Evolutionary conservation across 2,113 vertebrate genomes (phyloP), one percentile per base, ranked within the genome.

Genomic region (Tyrannus savana): DNA sequence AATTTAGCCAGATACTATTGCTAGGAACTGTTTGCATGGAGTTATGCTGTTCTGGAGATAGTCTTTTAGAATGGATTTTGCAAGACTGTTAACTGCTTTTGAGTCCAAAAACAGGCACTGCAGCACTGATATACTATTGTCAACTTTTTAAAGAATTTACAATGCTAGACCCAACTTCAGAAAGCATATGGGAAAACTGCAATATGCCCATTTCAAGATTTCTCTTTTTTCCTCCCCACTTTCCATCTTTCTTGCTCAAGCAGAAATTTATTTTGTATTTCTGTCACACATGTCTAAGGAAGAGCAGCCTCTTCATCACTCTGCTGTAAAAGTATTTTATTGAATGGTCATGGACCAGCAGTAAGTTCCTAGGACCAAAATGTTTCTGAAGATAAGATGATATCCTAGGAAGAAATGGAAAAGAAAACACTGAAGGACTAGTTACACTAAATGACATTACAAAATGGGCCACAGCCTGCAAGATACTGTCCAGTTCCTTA

Each of bases 221-320:
- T 9, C 21, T 33, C 7, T 27, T 56, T 9, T 28, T 5, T 31
- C 37, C 50, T 7, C 7, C 14, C 6, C 2, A 1, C 5, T 2
- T 6, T 7, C 14, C 12, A 13, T 33, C 6, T 74, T 63, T 52
- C 18, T 37, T 58, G 27, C 23, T 56, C 17, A 52, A 52, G 33
- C 1, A 9, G 33, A 28, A 23, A 5, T 46, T 75, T 62, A 21
- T 49, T 72, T 87, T 92, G 7, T 53, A 35, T 63, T 90, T 84
- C 41, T 78, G 10, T 15, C 23, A 21, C 49, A 64, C 9, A 7
- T 6, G 5, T 46, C 28, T 58, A 25, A 71, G 46, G 19, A 80
- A 62, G 2, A 89, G 14, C 28, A 77, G 8, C 12, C 12, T 84
- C 2, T 67, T 82, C 28, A 71, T 56, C 22, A 79, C 16, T 71